These are phyloP conservation scores for Chitala chitala DNA, from an alignment of 2,113 vertebrate genomes.

Conservation along the genomic window DNA sequence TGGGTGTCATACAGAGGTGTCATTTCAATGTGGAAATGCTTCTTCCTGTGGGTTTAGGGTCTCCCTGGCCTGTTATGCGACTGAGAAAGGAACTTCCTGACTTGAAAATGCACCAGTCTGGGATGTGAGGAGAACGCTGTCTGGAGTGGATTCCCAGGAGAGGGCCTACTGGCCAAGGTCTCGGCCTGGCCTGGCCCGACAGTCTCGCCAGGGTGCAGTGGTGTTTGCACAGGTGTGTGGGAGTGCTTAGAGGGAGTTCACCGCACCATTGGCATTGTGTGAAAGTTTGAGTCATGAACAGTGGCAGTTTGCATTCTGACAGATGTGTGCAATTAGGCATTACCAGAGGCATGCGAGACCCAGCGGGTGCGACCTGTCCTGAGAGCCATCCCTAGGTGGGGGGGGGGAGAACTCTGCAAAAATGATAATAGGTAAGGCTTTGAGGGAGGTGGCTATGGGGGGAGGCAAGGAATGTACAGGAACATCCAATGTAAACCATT, in stretches of 20 bases:
- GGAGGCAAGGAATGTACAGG: neutral
- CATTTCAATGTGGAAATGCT: neutral
- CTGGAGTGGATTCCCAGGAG: neutral
- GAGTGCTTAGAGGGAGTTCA: neutral
- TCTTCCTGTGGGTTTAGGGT: neutral
- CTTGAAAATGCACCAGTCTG: neutral
- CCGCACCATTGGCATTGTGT: neutral
- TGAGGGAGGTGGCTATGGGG: neutral
- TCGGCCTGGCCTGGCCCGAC: neutral
- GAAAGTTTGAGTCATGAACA: neutral
- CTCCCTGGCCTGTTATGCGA: no score
- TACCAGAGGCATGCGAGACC: neutral
- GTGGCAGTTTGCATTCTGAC: neutral
- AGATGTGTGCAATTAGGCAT: conserved; percentile 5
- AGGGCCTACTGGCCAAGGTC: neutral
- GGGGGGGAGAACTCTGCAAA: neutral
- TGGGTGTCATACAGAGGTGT: neutral
- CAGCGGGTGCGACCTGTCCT: neutral
- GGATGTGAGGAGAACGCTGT: neutral
- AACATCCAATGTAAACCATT: conserved; percentile 9
- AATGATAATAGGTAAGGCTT: neutral
- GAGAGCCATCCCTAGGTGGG: neutral
- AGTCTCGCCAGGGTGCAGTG: neutral
- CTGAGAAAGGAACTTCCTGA: neutral
- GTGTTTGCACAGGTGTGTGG: conserved; percentile 24